phyloP scores from a whole-genome alignment of 2,797 vertebrate species.

The Gephyroberyx darwinii region DNA sequence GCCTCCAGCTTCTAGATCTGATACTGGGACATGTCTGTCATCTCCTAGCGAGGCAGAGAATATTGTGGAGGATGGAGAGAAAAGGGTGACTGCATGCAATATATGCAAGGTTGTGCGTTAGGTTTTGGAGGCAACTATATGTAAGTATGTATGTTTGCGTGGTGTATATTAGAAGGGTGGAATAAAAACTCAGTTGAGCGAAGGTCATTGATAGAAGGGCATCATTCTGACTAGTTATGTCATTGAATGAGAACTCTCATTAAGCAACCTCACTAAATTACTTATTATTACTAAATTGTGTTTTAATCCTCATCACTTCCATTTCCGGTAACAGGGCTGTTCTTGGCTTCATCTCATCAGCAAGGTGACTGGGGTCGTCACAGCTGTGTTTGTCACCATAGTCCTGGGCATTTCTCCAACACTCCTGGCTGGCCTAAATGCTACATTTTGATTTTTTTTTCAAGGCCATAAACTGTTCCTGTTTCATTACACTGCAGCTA shows the following conservation, averaged over 20 bases:
- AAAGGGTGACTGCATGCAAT: conserved; percentile 10
- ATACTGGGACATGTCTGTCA: conserved; percentile 62
- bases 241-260: neutral
- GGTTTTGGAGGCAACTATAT: neutral
- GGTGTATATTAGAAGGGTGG: neutral
- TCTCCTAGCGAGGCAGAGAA: conserved; percentile 59
- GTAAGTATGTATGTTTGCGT: neutral
- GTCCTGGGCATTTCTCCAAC: conserved; percentile 54
- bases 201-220: neutral
- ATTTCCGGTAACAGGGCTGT: conserved; percentile 33
- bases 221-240: conserved; percentile 1
- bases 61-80: conserved; percentile 31
- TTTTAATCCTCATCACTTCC: conserved; percentile 29
- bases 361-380: conserved; percentile 57
- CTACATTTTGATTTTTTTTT: conserved; percentile 47
- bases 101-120: conserved; percentile 22
- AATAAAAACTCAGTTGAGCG: neutral
- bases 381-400: conserved; percentile 56
- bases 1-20: conserved; percentile 50
- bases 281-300: neutral
- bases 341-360: conserved; percentile 42
- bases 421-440: conserved; percentile 42
- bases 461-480: conserved; percentile 31
- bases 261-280: conserved; percentile 2
- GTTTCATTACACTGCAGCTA: conserved; percentile 39